Base-by-base conservation (phyloP, 2,113 vertebrate genomes). In the Toxostoma redivivum region DNA sequence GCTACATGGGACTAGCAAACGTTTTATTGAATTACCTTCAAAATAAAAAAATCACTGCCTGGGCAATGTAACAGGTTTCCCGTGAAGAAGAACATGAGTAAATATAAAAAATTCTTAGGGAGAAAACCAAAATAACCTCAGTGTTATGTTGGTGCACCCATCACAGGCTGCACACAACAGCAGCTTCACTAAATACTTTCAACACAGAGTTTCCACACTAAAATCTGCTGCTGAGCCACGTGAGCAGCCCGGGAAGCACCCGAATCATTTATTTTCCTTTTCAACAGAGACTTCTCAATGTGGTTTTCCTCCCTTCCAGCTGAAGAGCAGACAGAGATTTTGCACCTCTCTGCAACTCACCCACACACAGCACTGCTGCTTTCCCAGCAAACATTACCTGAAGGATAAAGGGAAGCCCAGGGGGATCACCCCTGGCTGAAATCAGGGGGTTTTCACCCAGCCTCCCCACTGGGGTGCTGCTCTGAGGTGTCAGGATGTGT, bases 351-450 rank as follows among this genome's bases (percentile, higher is more conserved):
- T 44, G 30, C 48, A 47, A 8, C 35, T 65, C 62, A n/a, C 15
- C 35, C 85, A 15, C 48, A 12, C 31, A 23, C 3, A 44, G 57
- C 1, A 0, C 22, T 21, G 42, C 27, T 4, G 5, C 31, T 58
- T 35, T 66, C 60, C 70, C 83, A 73, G 13, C 31, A 40, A 44
- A 28, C 0, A 0, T 4, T 25, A 17, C 81, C 65, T 35, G 7
- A 67, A 53, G 33, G n/a, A 51, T 0, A 20, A 0, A 4, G 57
- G 38, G 51, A 74, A 78, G 56, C 56, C 37, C 6, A 3, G 15
- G 35, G 5, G 23, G 38, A 47, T 60, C 0, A 0, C 21, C 16
- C 53, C 27, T 33, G 11, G 15, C n/a, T 40, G 44, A 86, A 69
- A 83, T 4, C 2, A 0, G 4, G 37, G 64, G 65, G 27, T 44